Evolutionary conservation across 2,888 invertebrate species (phyloP), one percentile per base, ranked within the genome.

Genomic region (Lycia hirtaria): DNA sequence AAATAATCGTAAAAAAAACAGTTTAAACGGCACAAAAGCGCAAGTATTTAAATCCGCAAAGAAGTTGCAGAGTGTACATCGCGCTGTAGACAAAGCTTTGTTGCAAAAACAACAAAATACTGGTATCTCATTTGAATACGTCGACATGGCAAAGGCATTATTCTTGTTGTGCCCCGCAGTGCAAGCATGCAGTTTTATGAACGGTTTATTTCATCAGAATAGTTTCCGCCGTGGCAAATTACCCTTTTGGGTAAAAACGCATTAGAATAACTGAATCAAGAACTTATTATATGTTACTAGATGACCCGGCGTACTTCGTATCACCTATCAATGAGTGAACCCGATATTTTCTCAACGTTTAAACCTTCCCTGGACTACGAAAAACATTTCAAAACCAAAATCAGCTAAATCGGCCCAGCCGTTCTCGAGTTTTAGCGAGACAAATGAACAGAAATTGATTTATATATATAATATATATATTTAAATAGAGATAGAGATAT

Each of bases 41-140:
- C 35, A 35, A 35, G 12, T 24, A 45, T 32, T 5, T 17, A 45
- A 53, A 53, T 30, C 15, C 9, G n/a, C 40, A 40, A 38, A 45
- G 12, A 53, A 48, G 40, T 47, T 54, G 28, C 47, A 48, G 24
- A 40, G 24, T 54, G 28, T 14, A 19, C 47, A 20, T 14, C 19
- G 26, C 20, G 32, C 37, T 52, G 35, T 38, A 51, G 37, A 45
- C 51, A 51, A 56, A 50, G 56, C 51, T 40, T 38, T 37, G 48
- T 49, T 4, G 33, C 37, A 58, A 60, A 62, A 64, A 64, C 56
- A 52, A 61, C 59, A 45, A 55, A 47, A 62, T 54, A 33, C 48
- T 53, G 14, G 43, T 45, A 50, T 57, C 56, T 62, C 56, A 65
- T 64, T 67, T 67, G 56, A 67, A 61, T 64, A 58, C 60, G 62